These are phyloP conservation scores for Sebastiscus albofasciatus DNA, from an alignment of 2,797 vertebrate species.

Conservation along the genomic window DNA sequence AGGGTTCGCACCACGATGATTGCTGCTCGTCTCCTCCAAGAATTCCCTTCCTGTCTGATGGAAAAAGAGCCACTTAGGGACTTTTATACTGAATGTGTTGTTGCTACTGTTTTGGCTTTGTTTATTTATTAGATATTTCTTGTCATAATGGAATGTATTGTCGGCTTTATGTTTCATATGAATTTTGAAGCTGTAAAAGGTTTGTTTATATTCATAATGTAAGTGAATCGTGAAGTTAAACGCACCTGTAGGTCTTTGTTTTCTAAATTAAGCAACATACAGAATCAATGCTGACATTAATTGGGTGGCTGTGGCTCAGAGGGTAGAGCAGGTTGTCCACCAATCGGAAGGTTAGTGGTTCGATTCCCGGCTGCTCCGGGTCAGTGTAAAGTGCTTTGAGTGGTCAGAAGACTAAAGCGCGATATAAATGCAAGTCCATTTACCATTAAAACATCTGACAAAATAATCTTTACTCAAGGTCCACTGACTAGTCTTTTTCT, in stretches of 20 bases:
- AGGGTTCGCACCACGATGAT: constrained; percentile 10
- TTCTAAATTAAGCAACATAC: neutral
- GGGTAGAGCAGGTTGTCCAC: too few relatives aligned
- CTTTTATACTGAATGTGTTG: neutral
- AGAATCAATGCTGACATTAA: neutral
- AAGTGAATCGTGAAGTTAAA: neutral
- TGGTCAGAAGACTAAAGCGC: too few relatives aligned
- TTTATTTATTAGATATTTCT: neutral
- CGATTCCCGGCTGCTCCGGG: too few relatives aligned
- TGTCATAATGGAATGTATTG: neutral
- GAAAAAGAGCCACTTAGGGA: neutral
- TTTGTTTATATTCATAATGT: neutral
- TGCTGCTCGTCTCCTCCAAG: constrained; percentile 13
- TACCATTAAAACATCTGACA: neutral
- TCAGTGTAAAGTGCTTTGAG: too few relatives aligned
- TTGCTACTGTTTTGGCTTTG: neutral
- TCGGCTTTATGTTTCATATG: neutral
- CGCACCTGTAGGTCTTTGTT: neutral
- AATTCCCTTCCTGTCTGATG: constrained; percentile 26
- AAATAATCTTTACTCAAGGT: neutral
- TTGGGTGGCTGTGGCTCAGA: too few relatives aligned
- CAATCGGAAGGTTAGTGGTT: too few relatives aligned
- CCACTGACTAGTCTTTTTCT: neutral
- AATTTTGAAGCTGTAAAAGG: neutral
- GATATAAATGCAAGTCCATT: too few relatives aligned